Percentiles rank a stretch among this genome's conserved stretches.
Conservation (phyloP, 2,888 invertebrate species). For the Drosophila demipolita region DNA sequence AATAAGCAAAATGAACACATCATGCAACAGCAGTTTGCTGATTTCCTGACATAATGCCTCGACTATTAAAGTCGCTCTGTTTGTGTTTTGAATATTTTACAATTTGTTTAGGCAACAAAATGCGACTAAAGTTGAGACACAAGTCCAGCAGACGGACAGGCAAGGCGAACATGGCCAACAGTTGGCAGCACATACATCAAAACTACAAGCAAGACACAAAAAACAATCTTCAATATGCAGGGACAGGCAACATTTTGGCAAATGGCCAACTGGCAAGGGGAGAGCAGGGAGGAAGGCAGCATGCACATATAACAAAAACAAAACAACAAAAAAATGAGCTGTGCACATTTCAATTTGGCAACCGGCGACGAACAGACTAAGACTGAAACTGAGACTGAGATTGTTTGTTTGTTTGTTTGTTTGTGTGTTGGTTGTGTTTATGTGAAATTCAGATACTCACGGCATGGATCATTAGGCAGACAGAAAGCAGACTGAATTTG, state of each 20-base stretch:
- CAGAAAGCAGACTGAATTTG: slow-evolving; percentile 73
- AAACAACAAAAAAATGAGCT: slow-evolving; percentile 39
- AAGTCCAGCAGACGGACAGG: background rate
- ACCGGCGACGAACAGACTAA: background rate
- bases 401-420: slow-evolving; percentile 38
- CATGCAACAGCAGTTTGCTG: slow-evolving; percentile 5
- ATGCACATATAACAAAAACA: background rate
- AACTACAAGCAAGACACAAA: slow-evolving; percentile 2
- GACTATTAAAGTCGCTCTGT: slow-evolving; percentile 36
- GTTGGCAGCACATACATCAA: slow-evolving; percentile 51
- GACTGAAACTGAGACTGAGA: background rate
- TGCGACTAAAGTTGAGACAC: slow-evolving; percentile 27
- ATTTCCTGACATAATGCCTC: slow-evolving; percentile 38
- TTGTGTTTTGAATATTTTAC: slow-evolving; percentile 39
- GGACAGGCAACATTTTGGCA: slow-evolving; percentile 56
- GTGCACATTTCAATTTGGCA: slow-evolving; percentile 74
- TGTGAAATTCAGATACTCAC: slow-evolving; percentile 55
- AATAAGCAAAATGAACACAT: slow-evolving; percentile 1
- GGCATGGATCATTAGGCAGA: slow-evolving; percentile 76
- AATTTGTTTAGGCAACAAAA: slow-evolving; percentile 38
- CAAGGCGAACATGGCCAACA: slow-evolving; percentile 43
- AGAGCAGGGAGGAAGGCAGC: background rate
- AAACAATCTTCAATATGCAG: slow-evolving; percentile 26
- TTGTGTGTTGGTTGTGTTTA: slow-evolving; percentile 29
- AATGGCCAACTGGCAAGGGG: slow-evolving; percentile 47